Conservation (phyloP, 1,140 invertebrate genomes). For the Panagrolaimus sp. region DNA sequence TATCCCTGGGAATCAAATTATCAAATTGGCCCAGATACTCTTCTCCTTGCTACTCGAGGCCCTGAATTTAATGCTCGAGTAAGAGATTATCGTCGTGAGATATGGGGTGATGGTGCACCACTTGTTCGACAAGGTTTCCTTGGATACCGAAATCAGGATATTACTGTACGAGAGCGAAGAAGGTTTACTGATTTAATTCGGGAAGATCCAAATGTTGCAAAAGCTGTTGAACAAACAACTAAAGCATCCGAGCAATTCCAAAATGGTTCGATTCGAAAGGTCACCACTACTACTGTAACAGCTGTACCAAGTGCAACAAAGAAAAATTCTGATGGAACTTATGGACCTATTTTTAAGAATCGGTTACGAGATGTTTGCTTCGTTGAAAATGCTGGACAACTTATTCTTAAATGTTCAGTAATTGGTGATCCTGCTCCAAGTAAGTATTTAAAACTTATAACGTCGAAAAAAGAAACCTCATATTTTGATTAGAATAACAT, state of each 20-base stretch:
- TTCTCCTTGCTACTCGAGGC: conserved; percentile 81
- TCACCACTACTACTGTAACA: conserved; percentile 35
- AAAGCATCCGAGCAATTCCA: conserved; percentile 22
- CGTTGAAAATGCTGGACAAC: conserved; percentile 68
- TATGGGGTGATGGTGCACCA: conserved; percentile 55
- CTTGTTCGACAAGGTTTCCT: conserved; percentile 48
- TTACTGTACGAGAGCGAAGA: conserved; percentile 53
- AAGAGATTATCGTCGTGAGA: conserved; percentile 49
- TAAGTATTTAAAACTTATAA: conserved; percentile 50
- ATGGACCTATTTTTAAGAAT: conserved; percentile 61
- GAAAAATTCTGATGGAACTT: conserved; percentile 49
- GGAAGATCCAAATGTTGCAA: conserved; percentile 42
- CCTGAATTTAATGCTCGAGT: conserved; percentile 70
- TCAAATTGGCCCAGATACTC: conserved; percentile 89
- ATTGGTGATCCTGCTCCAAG: conserved; percentile 80
- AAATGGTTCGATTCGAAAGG: conserved; percentile 36
- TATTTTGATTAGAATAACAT: no score
- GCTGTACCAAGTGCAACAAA: conserved; percentile 50
- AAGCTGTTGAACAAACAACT: conserved; percentile 36
- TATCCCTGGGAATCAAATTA: conserved; percentile 57
- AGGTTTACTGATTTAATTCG: conserved; percentile 47
- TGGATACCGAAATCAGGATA: conserved; percentile 48
- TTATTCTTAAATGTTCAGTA: conserved; percentile 74
- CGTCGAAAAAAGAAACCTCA: no score
- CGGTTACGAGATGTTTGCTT: conserved; percentile 68